Base-by-base conservation (phyloP, 2,888 invertebrate species). In the Lasioglossum morio region DNA sequence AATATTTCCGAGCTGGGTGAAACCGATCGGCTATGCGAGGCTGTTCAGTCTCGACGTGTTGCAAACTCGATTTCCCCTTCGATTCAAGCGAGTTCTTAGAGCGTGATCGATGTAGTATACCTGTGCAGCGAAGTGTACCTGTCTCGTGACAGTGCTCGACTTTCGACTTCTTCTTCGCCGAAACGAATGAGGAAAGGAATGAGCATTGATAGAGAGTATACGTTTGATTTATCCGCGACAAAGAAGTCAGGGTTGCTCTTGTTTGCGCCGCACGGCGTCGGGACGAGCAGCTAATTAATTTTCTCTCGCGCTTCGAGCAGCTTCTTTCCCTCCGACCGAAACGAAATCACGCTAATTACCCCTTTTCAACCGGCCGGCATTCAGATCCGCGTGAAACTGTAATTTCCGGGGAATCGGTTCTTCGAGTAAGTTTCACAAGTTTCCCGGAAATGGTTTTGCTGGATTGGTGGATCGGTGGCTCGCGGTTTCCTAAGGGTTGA, bases 301-400 rank as follows among this genome's bases (percentile, higher is more conserved):
- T 84, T 57, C 75, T 10, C 34, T 40, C 57, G 46, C 27, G 37
- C 60, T 60, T 60, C 27, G 60, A 84, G n/a, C 66, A 37, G 1
- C 72, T 72, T 66, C 82, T 66, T 72, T 40, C 30, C 75, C 63
- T 8, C 19, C 66, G 66, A 19, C 37, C 34, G 66, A 72, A 79
- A 84, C 79, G 75, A 79, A 84, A 84, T 79, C 72, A 46, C 76
- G 79, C 66, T 85, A 84, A 84, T 85, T 85, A 76, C 79, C 79
- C 66, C 79, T 76, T 84, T 79, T 63, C 76, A 79, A 23, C 34
- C 43, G 72, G 57, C 40, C 14, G 37, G 19, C 72, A 76, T 76
- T 85, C 72, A 79, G 76, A 79, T 79, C 66, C 78, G 72, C 72
- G 66, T 19, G 48, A 78, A 84, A 72, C 66, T 70, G 84, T 76